Conservation (phyloP, 2,888 invertebrate genomes). For the Griposia aprilina region DNA sequence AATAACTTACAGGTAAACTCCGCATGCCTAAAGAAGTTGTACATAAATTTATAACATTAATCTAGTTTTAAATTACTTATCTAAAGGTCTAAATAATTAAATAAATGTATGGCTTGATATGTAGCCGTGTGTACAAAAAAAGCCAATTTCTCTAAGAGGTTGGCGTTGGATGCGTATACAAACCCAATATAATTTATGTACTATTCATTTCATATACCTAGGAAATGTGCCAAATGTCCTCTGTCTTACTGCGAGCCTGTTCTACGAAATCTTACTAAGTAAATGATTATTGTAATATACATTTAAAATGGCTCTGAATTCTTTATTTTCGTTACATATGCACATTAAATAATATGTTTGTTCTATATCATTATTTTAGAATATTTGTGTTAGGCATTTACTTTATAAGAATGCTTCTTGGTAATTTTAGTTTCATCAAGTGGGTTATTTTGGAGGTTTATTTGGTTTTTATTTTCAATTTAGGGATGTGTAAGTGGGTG, state of each 20-base stretch:
- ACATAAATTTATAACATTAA: too few species aligned
- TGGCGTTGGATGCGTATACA: slow-evolving; percentile 68
- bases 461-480: background rate
- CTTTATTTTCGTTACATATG: slow-evolving; percentile 36
- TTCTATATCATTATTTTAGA: slow-evolving; percentile 5
- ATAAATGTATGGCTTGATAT: too few species aligned
- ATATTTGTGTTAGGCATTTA: slow-evolving; percentile 11
- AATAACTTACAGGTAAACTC: too few species aligned
- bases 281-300: slow-evolving; percentile 51
- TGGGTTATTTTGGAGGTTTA: background rate
- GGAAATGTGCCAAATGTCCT: slow-evolving; percentile 72
- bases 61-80: too few species aligned
- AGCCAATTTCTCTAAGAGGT: slow-evolving; percentile 74
- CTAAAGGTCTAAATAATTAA: too few species aligned
- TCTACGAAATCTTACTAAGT: slow-evolving; percentile 53
- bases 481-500: background rate
- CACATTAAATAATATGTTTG: slow-evolving; percentile 26
- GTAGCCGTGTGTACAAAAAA: too few species aligned
- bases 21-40: too few species aligned
- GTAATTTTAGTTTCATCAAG: background rate
- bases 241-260: slow-evolving; percentile 51
- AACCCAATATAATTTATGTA: slow-evolving; percentile 66
- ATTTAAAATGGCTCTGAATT: slow-evolving; percentile 38
- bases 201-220: slow-evolving; percentile 67
- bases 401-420: background rate